A percentile compares a stretch with the other conserved stretches of the same genome.
phyloP scores from a whole-genome alignment of 2,113 vertebrate genomes.

The Zosterops hypoxanthus region DNA sequence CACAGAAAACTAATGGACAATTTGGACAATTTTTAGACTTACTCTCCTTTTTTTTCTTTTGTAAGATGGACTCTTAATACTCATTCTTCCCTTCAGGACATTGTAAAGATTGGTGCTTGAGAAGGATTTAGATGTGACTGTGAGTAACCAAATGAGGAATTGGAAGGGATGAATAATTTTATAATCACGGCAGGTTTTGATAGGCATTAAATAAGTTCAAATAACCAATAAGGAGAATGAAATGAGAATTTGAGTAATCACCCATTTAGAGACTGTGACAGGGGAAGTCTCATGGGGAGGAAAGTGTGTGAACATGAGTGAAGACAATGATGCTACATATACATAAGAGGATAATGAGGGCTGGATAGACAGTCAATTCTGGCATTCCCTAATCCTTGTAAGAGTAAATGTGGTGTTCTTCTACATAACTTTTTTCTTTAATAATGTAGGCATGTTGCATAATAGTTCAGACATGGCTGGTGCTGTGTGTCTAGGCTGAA shows the following conservation, averaged over 20 bases:
- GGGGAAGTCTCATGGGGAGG: not conserved
- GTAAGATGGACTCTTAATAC: not conserved
- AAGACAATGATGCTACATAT: not conserved
- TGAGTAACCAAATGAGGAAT: not conserved
- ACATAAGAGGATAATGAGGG: not conserved
- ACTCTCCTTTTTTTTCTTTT: not conserved
- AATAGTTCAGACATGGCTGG: not conserved
- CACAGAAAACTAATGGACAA: not conserved
- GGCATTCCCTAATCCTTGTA: not conserved
- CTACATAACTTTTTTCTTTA: not conserved
- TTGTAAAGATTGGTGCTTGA: constrained; percentile 3
- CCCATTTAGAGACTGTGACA: not conserved
- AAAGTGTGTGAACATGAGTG: not conserved
- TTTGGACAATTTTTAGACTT: not conserved
- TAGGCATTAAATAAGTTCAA: constrained; percentile 2
- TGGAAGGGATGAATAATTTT: constrained; percentile 28
- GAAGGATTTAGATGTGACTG: not conserved
- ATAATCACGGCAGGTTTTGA: not conserved
- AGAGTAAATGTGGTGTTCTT: not conserved
- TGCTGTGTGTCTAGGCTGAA: not conserved
- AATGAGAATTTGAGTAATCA: constrained; percentile 25
- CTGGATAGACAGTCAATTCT: not conserved
- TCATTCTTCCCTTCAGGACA: not conserved
- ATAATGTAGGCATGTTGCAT: not conserved
- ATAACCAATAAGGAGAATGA: not conserved